These are phyloP conservation scores for Stichodactyla mertensii DNA, from an alignment of 64 coral and sea anemone species.

Conservation along the genomic window DNA sequence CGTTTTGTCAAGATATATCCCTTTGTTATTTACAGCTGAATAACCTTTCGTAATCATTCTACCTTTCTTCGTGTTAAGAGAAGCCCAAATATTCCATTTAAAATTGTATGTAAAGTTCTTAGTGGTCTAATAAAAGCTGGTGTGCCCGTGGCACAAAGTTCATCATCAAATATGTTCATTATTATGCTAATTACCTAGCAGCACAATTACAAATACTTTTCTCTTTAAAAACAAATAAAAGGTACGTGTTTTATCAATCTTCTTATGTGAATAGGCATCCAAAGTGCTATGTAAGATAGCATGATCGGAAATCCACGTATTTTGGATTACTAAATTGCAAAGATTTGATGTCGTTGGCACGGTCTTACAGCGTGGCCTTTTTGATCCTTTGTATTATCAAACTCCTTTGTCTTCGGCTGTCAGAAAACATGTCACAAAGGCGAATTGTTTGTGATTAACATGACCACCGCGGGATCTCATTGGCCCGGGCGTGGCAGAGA, in stretches of 20 bases:
- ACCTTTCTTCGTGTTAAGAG: too few species aligned
- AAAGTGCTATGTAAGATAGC: background rate
- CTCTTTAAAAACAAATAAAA: background rate
- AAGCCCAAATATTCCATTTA: too few species aligned
- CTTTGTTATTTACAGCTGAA: too few species aligned
- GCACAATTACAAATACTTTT: background rate
- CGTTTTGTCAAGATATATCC: too few species aligned
- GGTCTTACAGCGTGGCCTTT: conserved; percentile 8
- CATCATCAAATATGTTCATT: conserved; percentile 9
- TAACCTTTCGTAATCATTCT: too few species aligned
- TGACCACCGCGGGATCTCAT: conserved; percentile 12
- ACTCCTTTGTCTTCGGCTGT: conserved; percentile 12
- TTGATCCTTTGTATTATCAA: conserved; percentile 23
- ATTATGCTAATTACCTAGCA: background rate
- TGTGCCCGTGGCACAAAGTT: conserved; percentile 9
- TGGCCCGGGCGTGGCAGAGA: conserved; percentile 25
- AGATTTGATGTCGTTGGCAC: background rate
- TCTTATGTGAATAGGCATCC: background rate
- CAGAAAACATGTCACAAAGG: conserved; percentile 29
- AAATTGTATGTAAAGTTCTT: too few species aligned
- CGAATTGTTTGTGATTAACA: conserved; percentile 35
- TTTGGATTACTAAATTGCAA: background rate
- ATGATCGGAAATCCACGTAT: background rate
- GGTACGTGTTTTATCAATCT: background rate
- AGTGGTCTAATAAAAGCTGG: too few species aligned